phyloP scores from a whole-genome alignment of 2,888 invertebrate species.

The Lasioglossum villosulum region DNA sequence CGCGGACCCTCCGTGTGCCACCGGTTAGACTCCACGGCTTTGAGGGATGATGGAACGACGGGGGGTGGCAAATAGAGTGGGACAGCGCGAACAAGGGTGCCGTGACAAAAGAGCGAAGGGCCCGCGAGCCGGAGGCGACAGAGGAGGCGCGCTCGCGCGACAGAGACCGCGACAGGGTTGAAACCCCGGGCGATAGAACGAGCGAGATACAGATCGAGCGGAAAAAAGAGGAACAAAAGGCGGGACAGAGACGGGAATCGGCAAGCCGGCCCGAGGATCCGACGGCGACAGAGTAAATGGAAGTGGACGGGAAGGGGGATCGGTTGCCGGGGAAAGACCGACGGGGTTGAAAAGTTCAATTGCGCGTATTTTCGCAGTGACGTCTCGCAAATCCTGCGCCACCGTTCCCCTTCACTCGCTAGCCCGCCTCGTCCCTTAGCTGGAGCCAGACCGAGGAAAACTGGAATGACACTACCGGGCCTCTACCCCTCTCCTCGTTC shows the following conservation, averaged over 20 bases:
- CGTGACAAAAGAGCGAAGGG: slow-evolving; percentile 82
- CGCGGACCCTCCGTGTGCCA: slow-evolving; percentile 61
- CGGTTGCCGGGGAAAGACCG: slow-evolving; percentile 71
- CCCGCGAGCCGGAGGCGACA: slow-evolving; percentile 70
- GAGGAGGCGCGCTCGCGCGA: slow-evolving; percentile 50
- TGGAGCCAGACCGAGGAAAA: slow-evolving; percentile 63
- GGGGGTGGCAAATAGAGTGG: slow-evolving; percentile 80
- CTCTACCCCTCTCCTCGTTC: slow-evolving; percentile 15
- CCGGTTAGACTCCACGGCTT: slow-evolving; percentile 75
- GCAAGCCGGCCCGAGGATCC: slow-evolving; percentile 72
- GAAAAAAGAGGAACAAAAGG: slow-evolving; percentile 62
- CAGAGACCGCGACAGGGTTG: slow-evolving; percentile 9
- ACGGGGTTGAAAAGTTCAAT: slow-evolving; percentile 84
- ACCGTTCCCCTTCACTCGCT: slow-evolving; percentile 56
- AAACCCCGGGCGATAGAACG: slow-evolving; percentile 7
- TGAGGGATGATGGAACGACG: slow-evolving; percentile 78
- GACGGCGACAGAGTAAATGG: slow-evolving; percentile 74
- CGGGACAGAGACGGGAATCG: slow-evolving; percentile 53
- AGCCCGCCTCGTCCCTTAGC: slow-evolving; percentile 44
- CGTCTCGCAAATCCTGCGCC: slow-evolving; percentile 82
- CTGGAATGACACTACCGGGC: slow-evolving; percentile 73
- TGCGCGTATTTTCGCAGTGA: slow-evolving; percentile 84
- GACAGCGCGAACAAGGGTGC: slow-evolving; percentile 83
- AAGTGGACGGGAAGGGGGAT: slow-evolving; percentile 64
- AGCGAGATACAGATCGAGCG: slow-evolving; percentile 48